Evolutionary conservation across 2,888 invertebrate species (phyloP).

Genomic region (Campoplex capitator): DNA sequence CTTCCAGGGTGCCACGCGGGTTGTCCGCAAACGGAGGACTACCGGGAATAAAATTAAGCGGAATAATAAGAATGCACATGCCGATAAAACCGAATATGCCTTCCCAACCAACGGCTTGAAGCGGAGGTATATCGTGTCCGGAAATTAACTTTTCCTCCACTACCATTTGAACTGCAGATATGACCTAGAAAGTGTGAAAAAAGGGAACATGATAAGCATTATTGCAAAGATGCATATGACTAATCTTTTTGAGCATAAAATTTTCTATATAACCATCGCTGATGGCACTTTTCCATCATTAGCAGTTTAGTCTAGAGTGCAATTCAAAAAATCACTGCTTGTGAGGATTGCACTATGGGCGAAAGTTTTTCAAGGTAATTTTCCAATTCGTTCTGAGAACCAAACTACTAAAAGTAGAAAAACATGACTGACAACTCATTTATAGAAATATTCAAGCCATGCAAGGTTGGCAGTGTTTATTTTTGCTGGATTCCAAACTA

Average conservation of each 20-base stretch:
- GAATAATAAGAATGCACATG: slow-evolving; percentile 88
- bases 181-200: slow-evolving; percentile 86
- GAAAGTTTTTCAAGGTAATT: too few species aligned
- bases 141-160: slow-evolving; percentile 96
- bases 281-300: neutral
- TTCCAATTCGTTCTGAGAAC: too few species aligned
- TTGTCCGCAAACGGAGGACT: slow-evolving; percentile 92
- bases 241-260: neutral
- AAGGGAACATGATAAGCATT: neutral
- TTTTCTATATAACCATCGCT: neutral
- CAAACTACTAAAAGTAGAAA: too few species aligned
- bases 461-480: too few species aligned
- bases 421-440: too few species aligned
- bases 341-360: too few species aligned
- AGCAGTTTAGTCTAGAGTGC: neutral
- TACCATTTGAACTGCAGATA: slow-evolving; percentile 96
- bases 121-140: slow-evolving; percentile 93
- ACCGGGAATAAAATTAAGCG: slow-evolving; percentile 93
- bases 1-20: slow-evolving; percentile 92
- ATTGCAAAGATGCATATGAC: neutral
- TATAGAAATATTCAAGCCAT: too few species aligned
- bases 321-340: neutral
- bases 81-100: slow-evolving; percentile 91
- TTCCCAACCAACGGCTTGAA: slow-evolving; percentile 98
- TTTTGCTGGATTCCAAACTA: too few species aligned